Percentiles rank a stretch among this genome's conserved stretches.
phyloP scores from a whole-genome alignment of 2,888 invertebrate genomes.

The Himalopsyche anomala region DNA sequence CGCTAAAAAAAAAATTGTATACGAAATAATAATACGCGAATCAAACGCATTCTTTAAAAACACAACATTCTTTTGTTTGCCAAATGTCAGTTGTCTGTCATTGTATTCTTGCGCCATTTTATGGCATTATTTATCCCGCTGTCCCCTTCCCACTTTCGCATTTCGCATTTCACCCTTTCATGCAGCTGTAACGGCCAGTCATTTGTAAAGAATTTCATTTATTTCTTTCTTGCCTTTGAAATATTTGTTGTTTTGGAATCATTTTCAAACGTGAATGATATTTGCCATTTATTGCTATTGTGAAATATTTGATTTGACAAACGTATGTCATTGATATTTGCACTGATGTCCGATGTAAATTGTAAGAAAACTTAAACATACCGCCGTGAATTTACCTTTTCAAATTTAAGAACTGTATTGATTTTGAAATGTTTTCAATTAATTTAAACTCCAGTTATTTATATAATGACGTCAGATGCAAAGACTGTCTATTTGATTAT shows the following conservation, averaged over 20 bases:
- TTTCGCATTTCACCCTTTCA: slow-evolving; percentile 24
- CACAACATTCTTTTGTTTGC: slow-evolving; percentile 30
- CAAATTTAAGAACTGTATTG: too few species aligned
- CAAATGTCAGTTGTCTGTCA: slow-evolving; percentile 34
- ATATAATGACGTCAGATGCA: too few species aligned
- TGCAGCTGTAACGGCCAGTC: slow-evolving; percentile 34
- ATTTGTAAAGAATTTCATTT: slow-evolving; percentile 34
- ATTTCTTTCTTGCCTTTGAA: slow-evolving; percentile 22
- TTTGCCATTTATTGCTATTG: not conserved
- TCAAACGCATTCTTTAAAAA: slow-evolving; percentile 34
- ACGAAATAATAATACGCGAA: slow-evolving; percentile 6
- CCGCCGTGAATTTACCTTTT: too few species aligned
- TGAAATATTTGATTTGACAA: slow-evolving; percentile 8
- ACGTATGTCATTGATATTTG: not conserved
- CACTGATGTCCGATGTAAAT: too few species aligned
- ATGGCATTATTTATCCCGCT: slow-evolving; percentile 19
- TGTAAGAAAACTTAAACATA: too few species aligned
- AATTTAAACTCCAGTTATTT: too few species aligned
- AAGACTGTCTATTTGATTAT: too few species aligned
- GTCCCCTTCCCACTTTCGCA: not conserved
- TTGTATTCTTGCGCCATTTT: slow-evolving; percentile 24
- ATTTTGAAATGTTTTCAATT: too few species aligned
- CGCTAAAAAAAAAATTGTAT: slow-evolving; percentile 13
- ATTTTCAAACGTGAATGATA: slow-evolving; percentile 7
- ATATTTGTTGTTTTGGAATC: slow-evolving; percentile 26